Conservation (phyloP, 2,888 invertebrate genomes). For the Perizoma flavofasciatum region DNA sequence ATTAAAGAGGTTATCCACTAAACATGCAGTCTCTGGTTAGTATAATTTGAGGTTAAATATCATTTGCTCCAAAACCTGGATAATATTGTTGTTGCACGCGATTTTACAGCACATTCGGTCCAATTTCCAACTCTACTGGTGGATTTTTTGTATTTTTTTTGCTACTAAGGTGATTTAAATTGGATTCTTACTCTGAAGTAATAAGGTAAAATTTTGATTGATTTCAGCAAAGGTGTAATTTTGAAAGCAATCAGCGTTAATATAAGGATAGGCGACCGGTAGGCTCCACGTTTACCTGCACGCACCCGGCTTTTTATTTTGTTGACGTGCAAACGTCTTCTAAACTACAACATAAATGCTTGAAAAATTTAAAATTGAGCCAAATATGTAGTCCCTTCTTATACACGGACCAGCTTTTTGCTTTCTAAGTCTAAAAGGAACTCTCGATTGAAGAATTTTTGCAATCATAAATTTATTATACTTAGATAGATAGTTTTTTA, state of each 20-base stretch:
- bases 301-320: slow-evolving; percentile 49
- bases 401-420: too few species aligned
- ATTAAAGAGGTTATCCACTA: too few species aligned
- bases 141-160: slow-evolving; percentile 10
- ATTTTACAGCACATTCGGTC: slow-evolving; percentile 18
- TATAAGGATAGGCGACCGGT: slow-evolving; percentile 59
- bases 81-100: slow-evolving; percentile 12
- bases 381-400: too few species aligned
- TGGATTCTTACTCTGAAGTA: slow-evolving; percentile 17
- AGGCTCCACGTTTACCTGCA: slow-evolving; percentile 68
- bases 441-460: too few species aligned
- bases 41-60: background rate
- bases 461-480: too few species aligned
- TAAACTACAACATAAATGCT: too few species aligned
- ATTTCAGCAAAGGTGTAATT: slow-evolving; percentile 51
- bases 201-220: slow-evolving; percentile 44
- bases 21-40: too few species aligned
- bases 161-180: slow-evolving; percentile 13
- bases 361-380: too few species aligned
- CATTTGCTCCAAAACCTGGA: slow-evolving; percentile 10
- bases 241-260: slow-evolving; percentile 67
- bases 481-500: too few species aligned
- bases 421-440: too few species aligned
- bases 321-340: background rate
- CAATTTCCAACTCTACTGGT: slow-evolving; percentile 7